These are phyloP conservation scores for Lophura nycthemera DNA, from an alignment of 2,113 vertebrate genomes.

Conservation along the genomic window DNA sequence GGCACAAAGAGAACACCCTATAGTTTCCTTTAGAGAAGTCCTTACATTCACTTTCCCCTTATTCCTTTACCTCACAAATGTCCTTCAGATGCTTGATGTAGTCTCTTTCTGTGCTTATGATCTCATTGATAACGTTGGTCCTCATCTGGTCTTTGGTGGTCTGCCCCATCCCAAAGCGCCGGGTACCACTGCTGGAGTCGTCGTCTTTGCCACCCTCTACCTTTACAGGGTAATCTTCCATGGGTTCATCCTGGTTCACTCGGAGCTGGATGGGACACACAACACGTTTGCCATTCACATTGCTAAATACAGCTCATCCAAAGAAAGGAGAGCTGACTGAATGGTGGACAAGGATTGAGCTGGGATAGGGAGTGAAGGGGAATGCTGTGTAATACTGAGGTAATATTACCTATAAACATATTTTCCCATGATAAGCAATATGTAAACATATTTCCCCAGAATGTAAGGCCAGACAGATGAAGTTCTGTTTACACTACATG, in stretches of 20 bases:
- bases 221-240: conserved; percentile 84
- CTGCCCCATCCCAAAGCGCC: conserved; percentile 82
- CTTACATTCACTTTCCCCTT: neutral
- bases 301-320: neutral
- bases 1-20: neutral
- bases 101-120: conserved; percentile 95
- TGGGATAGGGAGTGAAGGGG: neutral
- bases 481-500: neutral
- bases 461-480: neutral
- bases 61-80: conserved; percentile 89
- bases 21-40: neutral
- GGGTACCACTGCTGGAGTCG: conserved; percentile 65
- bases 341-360: neutral
- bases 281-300: neutral
- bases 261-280: conserved; percentile 82
- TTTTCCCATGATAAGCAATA: neutral
- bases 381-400: rapidly evolving
- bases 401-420: rapidly evolving
- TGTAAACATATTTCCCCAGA: neutral
- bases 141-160: conserved; percentile 96
- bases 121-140: conserved; percentile 95
- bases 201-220: conserved; percentile 78
- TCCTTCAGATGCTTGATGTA: conserved; percentile 98
- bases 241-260: conserved; percentile 97
- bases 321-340: neutral